phyloP scores from a whole-genome alignment of 30 jellyfish, hydroid and myxozoan genomes.

The Turritopsis dohrnii region DNA sequence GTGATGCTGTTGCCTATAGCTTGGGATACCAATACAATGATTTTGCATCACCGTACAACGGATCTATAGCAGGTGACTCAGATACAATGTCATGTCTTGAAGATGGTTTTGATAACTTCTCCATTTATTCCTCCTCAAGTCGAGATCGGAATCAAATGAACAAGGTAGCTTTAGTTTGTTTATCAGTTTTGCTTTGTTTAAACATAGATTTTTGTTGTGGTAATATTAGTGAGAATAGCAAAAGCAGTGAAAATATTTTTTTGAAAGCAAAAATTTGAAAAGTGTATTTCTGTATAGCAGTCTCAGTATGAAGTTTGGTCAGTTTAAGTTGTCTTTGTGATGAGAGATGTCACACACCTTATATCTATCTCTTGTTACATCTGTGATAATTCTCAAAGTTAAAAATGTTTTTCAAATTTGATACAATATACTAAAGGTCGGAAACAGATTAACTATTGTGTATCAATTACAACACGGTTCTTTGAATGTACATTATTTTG shows the following conservation, averaged over 20 bases:
- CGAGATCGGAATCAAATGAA: neutral
- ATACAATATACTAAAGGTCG: neutral
- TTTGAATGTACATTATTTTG: neutral
- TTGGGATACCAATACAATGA: slow-evolving; percentile 11
- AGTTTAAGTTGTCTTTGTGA: neutral
- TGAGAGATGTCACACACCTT: neutral
- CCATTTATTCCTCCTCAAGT: slow-evolving; percentile 2
- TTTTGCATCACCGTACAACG: neutral
- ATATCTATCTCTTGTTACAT: neutral
- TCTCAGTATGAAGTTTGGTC: too few species aligned
- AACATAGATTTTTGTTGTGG: too few species aligned
- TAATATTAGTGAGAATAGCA: too few species aligned
- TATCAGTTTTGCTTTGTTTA: neutral
- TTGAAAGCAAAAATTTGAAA: too few species aligned
- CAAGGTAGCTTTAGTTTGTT: neutral
- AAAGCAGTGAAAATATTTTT: too few species aligned
- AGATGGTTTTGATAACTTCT: slow-evolving; percentile 10
- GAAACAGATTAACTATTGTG: neutral
- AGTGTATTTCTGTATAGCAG: too few species aligned
- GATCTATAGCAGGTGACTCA: slow-evolving; percentile 11
- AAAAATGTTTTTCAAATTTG: neutral
- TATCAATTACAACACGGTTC: neutral
- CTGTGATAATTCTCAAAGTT: neutral
- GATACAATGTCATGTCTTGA: slow-evolving; percentile 2
- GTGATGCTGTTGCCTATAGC: slow-evolving; percentile 24